Evolutionary conservation across 1,140 invertebrate species (phyloP), one percentile per base, ranked within the genome.

Genomic region (Meteorus sp.): DNA sequence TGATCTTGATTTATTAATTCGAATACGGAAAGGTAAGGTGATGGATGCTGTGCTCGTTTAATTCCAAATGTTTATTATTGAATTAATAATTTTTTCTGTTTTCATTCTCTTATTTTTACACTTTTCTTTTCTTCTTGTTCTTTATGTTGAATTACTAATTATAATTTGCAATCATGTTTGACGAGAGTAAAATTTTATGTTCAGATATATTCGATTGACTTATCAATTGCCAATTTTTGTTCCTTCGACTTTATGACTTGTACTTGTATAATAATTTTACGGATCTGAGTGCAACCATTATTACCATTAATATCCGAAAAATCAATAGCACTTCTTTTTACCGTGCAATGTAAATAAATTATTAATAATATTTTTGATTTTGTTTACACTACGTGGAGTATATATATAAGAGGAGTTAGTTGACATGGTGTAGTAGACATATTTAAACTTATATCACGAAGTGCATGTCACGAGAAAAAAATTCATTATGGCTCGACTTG

Each of bases 271-370:
- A 29, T 29, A 9, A 29, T 29, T 29, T 29, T 29, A 29, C 27
- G 27, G 27, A 29, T 29, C n/a, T n/a, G n/a, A n/a, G n/a, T n/a
- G n/a, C n/a, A n/a, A n/a, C n/a, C n/a, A n/a, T n/a, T n/a, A n/a
- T n/a, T n/a, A 39, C 17, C 6, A 39, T 5, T 15, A 39, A 19
- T 44, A 19, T 19, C 17, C 17, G 41, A 19, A 39, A 5, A 39
- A 39, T n/a, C 35, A 11, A n/a, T 39, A 39, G n/a, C 31, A 39
- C 17, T n/a, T 15, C 8, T 11, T 44, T 44, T 19, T 19, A 44
- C 41, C 41, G 41, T 44, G 41, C n/a, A n/a, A 44, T 44, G 41
- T 44, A 44, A 44, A 44, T 44, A 44, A 44, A 44, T n/a, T n/a
- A n/a, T n/a, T n/a, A n/a, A n/a, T n/a, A n/a, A n/a, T n/a, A n/a